Evolutionary conservation across 1,140 invertebrate genomes (phyloP).

Genomic region (Pseudomyrmex sp.): DNA sequence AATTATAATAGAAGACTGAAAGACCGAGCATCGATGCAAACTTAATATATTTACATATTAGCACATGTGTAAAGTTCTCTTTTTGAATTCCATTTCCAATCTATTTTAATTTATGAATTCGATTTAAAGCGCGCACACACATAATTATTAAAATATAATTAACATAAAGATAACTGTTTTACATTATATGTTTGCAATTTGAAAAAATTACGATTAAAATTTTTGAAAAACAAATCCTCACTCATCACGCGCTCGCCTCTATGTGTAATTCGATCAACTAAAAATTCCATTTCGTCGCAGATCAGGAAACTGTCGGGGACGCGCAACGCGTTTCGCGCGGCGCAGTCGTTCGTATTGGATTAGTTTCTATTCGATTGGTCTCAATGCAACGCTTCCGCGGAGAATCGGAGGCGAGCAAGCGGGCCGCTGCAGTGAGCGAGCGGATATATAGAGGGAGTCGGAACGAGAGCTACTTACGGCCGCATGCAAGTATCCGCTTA

Average conservation of each 20-base stretch:
- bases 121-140: no score
- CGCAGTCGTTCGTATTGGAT: conserved; percentile 60
- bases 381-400: conserved; percentile 73
- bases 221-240: no score
- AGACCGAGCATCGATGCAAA: background rate
- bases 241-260: background rate
- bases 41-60: no score
- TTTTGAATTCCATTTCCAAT: no score
- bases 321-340: conserved; percentile 22
- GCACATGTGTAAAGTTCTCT: no score
- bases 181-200: no score
- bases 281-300: conserved; percentile 12
- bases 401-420: conserved; percentile 56
- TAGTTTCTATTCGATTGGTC: conserved; percentile 74
- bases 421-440: conserved; percentile 51
- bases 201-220: background rate
- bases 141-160: background rate
- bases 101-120: no score
- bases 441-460: conserved; percentile 54
- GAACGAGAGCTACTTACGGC: conserved; percentile 70
- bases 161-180: background rate
- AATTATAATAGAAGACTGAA: conserved; percentile 27
- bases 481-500: conserved; percentile 73
- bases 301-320: conserved; percentile 10
- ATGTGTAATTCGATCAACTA: background rate